Evolutionary conservation across 2,888 invertebrate species (phyloP).

Genomic region (Drosophila koepferae): DNA sequence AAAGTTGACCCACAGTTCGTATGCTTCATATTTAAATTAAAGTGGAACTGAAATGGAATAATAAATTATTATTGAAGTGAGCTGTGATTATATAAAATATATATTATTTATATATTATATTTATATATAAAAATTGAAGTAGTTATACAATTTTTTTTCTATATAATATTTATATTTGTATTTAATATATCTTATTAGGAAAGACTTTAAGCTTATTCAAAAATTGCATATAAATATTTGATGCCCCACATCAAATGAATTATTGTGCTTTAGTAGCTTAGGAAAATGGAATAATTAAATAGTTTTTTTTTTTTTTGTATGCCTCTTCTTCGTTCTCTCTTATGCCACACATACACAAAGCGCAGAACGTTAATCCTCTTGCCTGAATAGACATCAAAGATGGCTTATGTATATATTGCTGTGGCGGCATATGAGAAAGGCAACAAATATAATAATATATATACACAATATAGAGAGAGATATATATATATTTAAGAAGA

Average conservation of each 20-base stretch:
- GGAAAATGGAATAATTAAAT: constrained; percentile 5
- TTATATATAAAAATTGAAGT: no score
- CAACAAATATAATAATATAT: background rate
- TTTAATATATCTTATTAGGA: no score
- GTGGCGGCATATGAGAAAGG: constrained; percentile 2
- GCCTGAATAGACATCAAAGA: constrained; percentile 20
- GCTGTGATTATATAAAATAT: background rate
- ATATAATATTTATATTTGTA: no score
- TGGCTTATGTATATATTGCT: background rate
- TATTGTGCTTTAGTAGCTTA: background rate
- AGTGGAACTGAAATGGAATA: background rate
- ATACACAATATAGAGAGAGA: background rate
- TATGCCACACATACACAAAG: background rate
- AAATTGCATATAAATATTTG: background rate
- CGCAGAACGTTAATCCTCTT: constrained; percentile 4
- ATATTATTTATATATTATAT: no score
- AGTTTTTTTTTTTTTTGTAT: background rate
- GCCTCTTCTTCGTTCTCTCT: background rate
- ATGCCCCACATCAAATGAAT: constrained; percentile 4
- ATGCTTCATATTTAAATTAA: constrained; percentile 45
- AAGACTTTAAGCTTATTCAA: background rate
- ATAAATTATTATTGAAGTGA: background rate
- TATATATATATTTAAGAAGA: constrained; percentile 15
- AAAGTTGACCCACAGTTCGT: constrained; percentile 36
- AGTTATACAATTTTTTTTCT: no score